Base-by-base conservation (phyloP, 2,797 vertebrate genomes). In the Botia kubotai region DNA sequence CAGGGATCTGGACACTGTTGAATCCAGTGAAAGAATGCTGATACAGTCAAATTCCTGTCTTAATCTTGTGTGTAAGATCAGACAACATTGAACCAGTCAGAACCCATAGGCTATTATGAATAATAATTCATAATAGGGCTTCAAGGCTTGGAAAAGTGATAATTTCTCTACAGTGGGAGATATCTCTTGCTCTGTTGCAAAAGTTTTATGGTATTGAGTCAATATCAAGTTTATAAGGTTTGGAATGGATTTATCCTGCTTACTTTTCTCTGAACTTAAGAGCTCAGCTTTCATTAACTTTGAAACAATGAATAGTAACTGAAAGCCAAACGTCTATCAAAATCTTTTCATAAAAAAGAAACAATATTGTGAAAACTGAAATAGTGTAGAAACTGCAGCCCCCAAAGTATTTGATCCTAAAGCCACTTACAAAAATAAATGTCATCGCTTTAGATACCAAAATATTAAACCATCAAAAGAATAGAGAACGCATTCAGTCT, bases 1-100 rank as follows among this genome's bases (percentile, higher is more conserved):
- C 68, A 58, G 10, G 72, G 87, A 80, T 93, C 90, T 94, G 92
- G 92, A 92, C 75, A 87, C 80, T 88, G 85, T 93, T 86, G 72
- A 90, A 89, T 86, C 81, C 84, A 80, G 72, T 83, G 48, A 14
- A 90, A 82, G 87, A 92, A 89, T 89, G 87, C 82, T 82, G 82
- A 89, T 84, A 87, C 65, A 19, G 82, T 78, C 55, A 80, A 84
- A 84, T 79, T 86, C 84, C 86, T 85, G 71, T 63, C 84, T 86
- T 86, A 87, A 89, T 86, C 80, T 87, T n/a, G 33, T 43, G 63
- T 55, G 36, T 80, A 82, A 89, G 78, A 86, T 84, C 76, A 86
- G 86, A 87, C 83, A 55, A 82, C 85, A 67, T n/a, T 77, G 57
- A 76, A 52, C 36, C 80, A 48, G 65, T 72, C 26, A 83, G 79